Evolutionary conservation across 2,797 vertebrate genomes (phyloP), one percentile per base, ranked within the genome.

Genomic region (Rhodeus uyekii): DNA sequence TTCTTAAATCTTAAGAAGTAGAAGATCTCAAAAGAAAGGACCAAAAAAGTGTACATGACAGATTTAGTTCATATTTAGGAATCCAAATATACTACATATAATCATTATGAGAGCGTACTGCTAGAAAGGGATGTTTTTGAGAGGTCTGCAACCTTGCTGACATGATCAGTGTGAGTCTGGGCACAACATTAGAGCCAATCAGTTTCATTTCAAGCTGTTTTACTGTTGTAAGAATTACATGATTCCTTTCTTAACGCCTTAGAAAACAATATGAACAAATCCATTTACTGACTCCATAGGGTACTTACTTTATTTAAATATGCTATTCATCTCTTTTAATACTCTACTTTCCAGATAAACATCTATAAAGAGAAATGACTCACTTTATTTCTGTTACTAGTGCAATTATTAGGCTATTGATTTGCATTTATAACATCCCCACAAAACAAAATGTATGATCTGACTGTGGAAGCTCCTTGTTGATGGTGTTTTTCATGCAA

Each of bases 181-280:
- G 12, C 55, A 58, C 13, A 60, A 60, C 24, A 75, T 58, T 1
- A 61, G 10, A 42, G 16, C 13, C 34, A 2, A 8, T 27, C 48
- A 74, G 7, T 38, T 61, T 61, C 4, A 24, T 39, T 46, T 79
- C 9, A 79, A 69, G 39, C 44, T 64, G 71, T 44, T 34, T 39
- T 36, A 53, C 16, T 68, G 6, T 68, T 44, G 6, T 32, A 77
- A 18, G n/a, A 42, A 42, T 50, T 5, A 46, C 76, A n/a, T 12
- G 64, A 50, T 81, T 14, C 34, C 22, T 36, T 77, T 36, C 22
- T 74, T 34, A 64, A 75, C 46, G 50, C 13, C 55, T 44, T 39
- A 81, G 55, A 42, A 72, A 27, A 12, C 84, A 74, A 69, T 24
- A 39, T 29, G n/a, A 68, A 22, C 44, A 72, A 50, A 72, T 32